Evolutionary conservation across 2,113 vertebrate genomes (phyloP).

Genomic region (Limanda limanda): DNA sequence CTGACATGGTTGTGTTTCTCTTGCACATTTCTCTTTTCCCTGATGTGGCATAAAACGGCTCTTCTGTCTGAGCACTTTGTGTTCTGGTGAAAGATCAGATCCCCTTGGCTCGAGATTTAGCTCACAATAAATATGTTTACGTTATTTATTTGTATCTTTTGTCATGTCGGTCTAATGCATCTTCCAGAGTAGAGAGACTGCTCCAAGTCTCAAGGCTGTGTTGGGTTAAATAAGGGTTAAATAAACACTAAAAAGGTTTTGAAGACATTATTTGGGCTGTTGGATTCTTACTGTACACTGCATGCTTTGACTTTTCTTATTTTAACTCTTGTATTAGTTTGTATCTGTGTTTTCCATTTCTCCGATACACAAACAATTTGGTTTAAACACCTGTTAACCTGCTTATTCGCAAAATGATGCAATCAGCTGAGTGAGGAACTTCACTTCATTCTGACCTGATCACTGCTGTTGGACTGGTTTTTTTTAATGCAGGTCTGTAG

Average conservation of each 20-base stretch:
- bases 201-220: not conserved
- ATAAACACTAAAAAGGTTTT: too few relatives aligned
- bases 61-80: conserved; percentile 37
- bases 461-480: too few relatives aligned
- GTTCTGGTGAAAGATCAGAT: conserved; percentile 11
- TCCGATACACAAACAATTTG: too few relatives aligned
- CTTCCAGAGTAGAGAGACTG: not conserved
- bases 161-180: not conserved
- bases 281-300: too few relatives aligned
- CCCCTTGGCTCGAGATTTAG: conserved; percentile 16
- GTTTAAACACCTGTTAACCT: not conserved
- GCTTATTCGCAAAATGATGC: not conserved
- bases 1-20: conserved; percentile 40
- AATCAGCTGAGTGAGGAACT: not conserved
- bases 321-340: too few relatives aligned
- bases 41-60: conserved; percentile 22
- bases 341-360: too few relatives aligned
- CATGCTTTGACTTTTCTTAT: too few relatives aligned
- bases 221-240: too few relatives aligned
- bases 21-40: conserved; percentile 55
- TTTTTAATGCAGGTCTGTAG: too few relatives aligned
- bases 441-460: not conserved
- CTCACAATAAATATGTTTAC: conserved; percentile 24
- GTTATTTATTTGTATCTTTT: not conserved
- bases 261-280: too few relatives aligned